Conservation (phyloP, 2,888 invertebrate genomes). For the Microplitis manilae region DNA sequence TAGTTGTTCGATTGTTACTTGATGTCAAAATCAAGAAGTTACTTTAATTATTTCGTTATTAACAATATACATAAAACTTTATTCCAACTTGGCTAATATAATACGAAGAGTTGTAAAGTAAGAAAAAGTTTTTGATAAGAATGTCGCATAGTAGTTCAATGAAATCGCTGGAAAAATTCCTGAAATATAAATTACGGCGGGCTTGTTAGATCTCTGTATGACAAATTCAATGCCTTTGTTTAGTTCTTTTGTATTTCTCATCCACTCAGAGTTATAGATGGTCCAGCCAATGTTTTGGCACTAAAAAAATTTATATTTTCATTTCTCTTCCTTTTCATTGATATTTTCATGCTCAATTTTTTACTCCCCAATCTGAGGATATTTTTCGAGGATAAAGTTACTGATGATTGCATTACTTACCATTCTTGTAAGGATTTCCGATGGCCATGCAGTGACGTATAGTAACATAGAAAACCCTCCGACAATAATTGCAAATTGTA, state of each 20-base stretch:
- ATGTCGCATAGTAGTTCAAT: slow-evolving; percentile 39
- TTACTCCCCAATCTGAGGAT: no score
- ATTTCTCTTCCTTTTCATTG: background rate
- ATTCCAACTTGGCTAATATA: slow-evolving; percentile 6
- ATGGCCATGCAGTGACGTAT: slow-evolving; percentile 48
- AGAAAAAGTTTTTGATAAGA: slow-evolving; percentile 7
- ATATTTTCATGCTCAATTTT: background rate
- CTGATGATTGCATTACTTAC: slow-evolving; percentile 26
- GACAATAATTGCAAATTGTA: slow-evolving; percentile 44
- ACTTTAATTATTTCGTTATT: no score
- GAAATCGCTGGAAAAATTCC: slow-evolving; percentile 46
- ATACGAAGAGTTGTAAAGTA: slow-evolving; percentile 12
- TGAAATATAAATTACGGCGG: slow-evolving; percentile 33
- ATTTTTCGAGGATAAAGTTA: no score
- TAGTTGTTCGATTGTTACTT: no score
- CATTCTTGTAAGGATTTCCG: slow-evolving; percentile 48
- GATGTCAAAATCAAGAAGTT: no score
- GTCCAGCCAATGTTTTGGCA: slow-evolving; percentile 30
- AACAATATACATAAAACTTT: background rate
- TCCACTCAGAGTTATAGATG: slow-evolving; percentile 24
- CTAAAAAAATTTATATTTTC: slow-evolving; percentile 4
- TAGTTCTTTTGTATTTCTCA: slow-evolving; percentile 2
- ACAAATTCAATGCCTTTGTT: slow-evolving; percentile 13
- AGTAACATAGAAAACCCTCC: slow-evolving; percentile 44
- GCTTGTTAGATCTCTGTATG: slow-evolving; percentile 38